Percentiles rank a stretch among this genome's conserved stretches.
Conservation (phyloP, 2,113 vertebrate genomes). For the Barbus barbus region DNA sequence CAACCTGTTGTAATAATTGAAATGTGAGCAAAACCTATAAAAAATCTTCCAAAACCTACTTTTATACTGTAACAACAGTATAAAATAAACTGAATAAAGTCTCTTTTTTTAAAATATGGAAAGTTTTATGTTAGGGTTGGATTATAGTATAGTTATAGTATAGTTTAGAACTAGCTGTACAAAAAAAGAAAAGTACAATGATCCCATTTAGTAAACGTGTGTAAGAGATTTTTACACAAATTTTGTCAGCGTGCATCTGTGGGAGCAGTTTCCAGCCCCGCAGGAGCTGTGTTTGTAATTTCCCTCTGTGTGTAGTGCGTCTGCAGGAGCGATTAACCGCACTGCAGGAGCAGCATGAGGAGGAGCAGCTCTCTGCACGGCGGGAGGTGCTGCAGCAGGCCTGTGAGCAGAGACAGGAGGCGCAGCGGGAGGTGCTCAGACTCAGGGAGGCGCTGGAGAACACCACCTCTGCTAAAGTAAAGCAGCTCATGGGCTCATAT, state of each 20-base stretch:
- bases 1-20: no score
- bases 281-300: no score
- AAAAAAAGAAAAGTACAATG: not conserved
- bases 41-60: no score
- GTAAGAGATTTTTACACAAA: not conserved
- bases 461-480: conserved; percentile 69
- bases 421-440: conserved; percentile 63
- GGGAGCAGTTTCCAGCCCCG: not conserved
- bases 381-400: conserved; percentile 63
- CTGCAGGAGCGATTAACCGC: conserved; percentile 51
- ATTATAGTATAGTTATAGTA: no score
- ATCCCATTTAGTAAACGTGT: not conserved
- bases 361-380: conserved; percentile 65
- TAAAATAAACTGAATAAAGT: no score
- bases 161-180: no score
- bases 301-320: conserved; percentile 1
- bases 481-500: not conserved
- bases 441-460: conserved; percentile 69
- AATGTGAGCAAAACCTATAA: no score
- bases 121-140: no score
- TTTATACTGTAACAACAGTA: no score
- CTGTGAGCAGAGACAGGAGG: conserved; percentile 69
- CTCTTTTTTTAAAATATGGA: no score
- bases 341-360: conserved; percentile 68
- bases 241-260: not conserved